A percentile compares a stretch with the other conserved stretches of the same genome.
These are phyloP conservation scores for Cyanoramphus novaezelandiae DNA, from an alignment of 2,113 vertebrate genomes.

Conservation along the genomic window DNA sequence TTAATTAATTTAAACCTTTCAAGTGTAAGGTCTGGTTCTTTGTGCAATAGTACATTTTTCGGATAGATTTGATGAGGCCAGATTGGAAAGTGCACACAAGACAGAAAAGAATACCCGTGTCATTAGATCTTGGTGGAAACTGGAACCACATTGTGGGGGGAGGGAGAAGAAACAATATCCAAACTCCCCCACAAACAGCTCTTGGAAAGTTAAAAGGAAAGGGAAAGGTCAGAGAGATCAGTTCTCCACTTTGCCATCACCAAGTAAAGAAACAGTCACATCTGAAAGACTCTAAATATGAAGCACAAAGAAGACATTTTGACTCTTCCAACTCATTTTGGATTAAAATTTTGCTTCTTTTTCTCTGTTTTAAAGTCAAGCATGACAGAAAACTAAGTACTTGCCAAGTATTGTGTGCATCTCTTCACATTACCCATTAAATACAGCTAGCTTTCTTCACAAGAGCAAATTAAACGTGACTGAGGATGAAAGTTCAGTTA, in stretches of 20 bases:
- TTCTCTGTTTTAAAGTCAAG: background rate
- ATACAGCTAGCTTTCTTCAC: background rate
- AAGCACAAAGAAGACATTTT: background rate
- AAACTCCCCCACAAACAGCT: background rate
- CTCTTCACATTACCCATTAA: background rate
- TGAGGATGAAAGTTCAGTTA: background rate
- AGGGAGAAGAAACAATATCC: constrained; percentile 35
- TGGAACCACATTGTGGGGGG: background rate
- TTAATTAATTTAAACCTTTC: constrained; percentile 47
- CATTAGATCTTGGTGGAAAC: constrained; percentile 33
- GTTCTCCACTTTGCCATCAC: background rate
- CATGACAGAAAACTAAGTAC: background rate
- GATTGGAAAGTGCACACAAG: background rate
- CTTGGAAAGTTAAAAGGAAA: background rate
- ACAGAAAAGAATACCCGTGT: constrained; percentile 5
- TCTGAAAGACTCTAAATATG: background rate
- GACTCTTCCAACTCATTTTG: background rate
- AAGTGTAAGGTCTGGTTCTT: background rate
- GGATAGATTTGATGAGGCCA: background rate
- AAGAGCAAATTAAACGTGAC: background rate
- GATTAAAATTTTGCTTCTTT: background rate
- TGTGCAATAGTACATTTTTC: background rate
- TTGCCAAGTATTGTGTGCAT: background rate
- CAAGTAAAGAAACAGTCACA: background rate
- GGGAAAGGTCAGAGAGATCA: constrained; percentile 24